Evolutionary conservation across 2,797 vertebrate species (phyloP), one percentile per base, ranked within the genome.

Genomic region (Coluber constrictor): DNA sequence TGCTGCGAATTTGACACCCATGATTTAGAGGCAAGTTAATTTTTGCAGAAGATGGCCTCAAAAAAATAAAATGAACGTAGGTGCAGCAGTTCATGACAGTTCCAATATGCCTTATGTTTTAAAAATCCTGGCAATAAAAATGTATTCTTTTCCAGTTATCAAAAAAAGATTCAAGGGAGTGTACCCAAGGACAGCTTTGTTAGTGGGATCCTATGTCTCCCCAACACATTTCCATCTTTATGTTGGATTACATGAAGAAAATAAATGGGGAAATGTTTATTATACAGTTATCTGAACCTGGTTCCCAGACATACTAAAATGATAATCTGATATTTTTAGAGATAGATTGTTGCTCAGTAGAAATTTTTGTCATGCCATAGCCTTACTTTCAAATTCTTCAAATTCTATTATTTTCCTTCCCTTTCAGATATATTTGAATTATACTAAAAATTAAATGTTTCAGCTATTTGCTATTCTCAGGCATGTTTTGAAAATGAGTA

Each of bases 361-460:
- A 91, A 2, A 1, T 0, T 93, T 0, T 92, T 60, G 47, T 18
- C 90, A 27, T 59, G 12, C 47, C 27, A 60, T 23, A 16, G 29
- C 51, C 7, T 89, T 74, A 88, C 91, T 70, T 83, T 3, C 29
- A 83, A 92, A 54, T 3, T 32, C 54, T 86, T 56, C 87, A 90
- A 60, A 59, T 0, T 13, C 13, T 37, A 10, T 11, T 90, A 8
- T 89, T 94, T 92, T 93, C 88, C 16, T 93, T 8, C 16, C 7
- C 61, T 91, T 89, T 79, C 89, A 87, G 23, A 27, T 87, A 9
- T 89, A 54, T 3, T 88, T 93, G 90, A 70, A 93, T 93, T 86
- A 16, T 0, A 0, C n/a, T 15, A 54, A 47, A 57, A 60, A 43
- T 32, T 92, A 47, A 0, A 66, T 74, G 87, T 87, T 59, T 3